A percentile compares a stretch with the other conserved stretches of the same genome.
These are phyloP conservation scores for Vombatus ursinus DNA, from an alignment of 2,113 vertebrate genomes.

Conservation along the genomic window DNA sequence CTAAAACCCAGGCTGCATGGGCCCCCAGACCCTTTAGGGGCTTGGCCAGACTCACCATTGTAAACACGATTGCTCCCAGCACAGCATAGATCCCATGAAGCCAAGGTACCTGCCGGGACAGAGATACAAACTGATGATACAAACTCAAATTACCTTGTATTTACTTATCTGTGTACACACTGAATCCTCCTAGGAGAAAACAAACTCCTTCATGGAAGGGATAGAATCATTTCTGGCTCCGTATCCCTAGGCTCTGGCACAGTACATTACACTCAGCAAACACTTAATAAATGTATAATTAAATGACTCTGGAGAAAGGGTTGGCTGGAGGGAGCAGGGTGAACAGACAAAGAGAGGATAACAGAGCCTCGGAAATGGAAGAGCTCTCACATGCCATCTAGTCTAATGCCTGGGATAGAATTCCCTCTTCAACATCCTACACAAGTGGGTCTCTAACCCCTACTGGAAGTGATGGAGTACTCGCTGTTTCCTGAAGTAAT, in stretches of 20 bases:
- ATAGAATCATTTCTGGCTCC: neutral
- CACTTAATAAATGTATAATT: neutral
- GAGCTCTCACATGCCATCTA: neutral
- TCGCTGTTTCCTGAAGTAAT: neutral
- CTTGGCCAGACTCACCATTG: conserved; percentile 86
- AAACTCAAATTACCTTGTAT: neutral
- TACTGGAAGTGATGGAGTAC: neutral
- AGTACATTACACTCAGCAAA: neutral
- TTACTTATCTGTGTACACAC: neutral
- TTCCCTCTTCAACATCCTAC: neutral
- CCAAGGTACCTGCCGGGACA: conserved; percentile 89
- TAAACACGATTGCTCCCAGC: conserved; percentile 92
- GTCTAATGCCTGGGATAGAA: neutral
- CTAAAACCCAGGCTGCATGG: neutral
- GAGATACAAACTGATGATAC: neutral
- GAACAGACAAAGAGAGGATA: neutral
- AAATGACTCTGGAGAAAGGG: neutral
- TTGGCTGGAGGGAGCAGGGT: neutral
- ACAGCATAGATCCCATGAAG: conserved; percentile 88
- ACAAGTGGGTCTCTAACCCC: neutral
- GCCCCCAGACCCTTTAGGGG: neutral
- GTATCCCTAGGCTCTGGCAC: neutral
- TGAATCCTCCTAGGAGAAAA: neutral
- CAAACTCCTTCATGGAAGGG: neutral
- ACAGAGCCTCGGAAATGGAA: neutral